A percentile compares a stretch with the other conserved stretches of the same genome.
Conservation (phyloP, 2,888 invertebrate genomes). For the Sisyra terminalis region DNA sequence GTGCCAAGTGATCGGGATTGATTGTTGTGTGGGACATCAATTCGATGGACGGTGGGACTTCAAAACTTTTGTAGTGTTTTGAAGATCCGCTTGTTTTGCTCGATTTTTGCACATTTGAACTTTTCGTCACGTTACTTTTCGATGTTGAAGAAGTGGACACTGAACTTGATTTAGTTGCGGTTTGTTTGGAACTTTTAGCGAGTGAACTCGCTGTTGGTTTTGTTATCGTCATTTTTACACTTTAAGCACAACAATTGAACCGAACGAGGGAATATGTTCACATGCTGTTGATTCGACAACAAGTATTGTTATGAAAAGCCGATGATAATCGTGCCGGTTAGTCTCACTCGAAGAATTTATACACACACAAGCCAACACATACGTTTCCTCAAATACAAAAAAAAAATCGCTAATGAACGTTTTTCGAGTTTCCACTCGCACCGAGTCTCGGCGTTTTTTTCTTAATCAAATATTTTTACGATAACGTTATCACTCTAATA, state of each 20-base stretch:
- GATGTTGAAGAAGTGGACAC: neutral
- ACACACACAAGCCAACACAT: no score
- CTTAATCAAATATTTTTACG: no score
- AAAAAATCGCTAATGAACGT: no score
- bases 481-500: no score
- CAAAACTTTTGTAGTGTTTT: neutral
- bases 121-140: neutral
- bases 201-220: conserved; percentile 17
- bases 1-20: conserved; percentile 1
- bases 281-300: no score
- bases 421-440: no score
- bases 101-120: neutral
- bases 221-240: conserved; percentile 21
- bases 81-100: neutral
- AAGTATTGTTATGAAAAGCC: no score
- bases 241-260: neutral
- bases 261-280: neutral
- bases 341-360: no score
- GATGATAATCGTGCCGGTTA: no score
- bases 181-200: conserved; percentile 19
- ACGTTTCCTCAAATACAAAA: no score
- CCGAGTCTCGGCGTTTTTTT: no score
- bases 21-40: neutral
- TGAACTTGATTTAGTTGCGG: neutral
- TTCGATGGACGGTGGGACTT: no score